Percentiles rank a stretch among this genome's conserved stretches.
Evolutionary conservation across 2,797 vertebrate species (phyloP).

Genomic region (Rhyacichthys aspro): DNA sequence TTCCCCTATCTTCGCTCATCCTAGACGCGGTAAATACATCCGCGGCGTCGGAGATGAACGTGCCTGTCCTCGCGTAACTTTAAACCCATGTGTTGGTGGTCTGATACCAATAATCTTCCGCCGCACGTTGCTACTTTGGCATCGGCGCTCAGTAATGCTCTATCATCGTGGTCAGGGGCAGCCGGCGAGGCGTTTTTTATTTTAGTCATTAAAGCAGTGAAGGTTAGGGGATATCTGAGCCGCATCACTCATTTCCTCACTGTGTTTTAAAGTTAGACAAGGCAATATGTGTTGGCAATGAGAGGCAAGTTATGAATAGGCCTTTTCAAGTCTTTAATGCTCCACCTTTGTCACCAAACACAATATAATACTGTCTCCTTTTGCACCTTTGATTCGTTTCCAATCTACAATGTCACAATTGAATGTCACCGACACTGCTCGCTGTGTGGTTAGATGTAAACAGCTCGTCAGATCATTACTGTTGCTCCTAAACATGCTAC

Average conservation of each 20-base stretch:
- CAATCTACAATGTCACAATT: too few relatives aligned
- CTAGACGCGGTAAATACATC: constrained; percentile 53
- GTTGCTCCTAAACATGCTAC: too few relatives aligned
- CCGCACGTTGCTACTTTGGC: constrained; percentile 31
- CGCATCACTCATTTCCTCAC: constrained; percentile 31
- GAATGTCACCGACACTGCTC: too few relatives aligned
- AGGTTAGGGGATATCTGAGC: constrained; percentile 12
- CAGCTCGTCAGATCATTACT: too few relatives aligned
- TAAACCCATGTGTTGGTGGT: constrained; percentile 41
- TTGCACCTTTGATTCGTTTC: too few relatives aligned
- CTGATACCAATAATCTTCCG: constrained; percentile 58
- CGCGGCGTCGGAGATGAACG: constrained; percentile 20
- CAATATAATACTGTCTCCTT: not conserved
- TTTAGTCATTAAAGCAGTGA: constrained; percentile 32
- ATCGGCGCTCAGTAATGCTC: constrained; percentile 23
- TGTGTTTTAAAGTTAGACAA: not conserved
- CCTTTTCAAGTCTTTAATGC: not conserved
- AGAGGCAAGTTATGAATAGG: constrained; percentile 6
- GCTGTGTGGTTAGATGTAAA: too few relatives aligned
- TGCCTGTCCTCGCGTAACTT: constrained; percentile 49
- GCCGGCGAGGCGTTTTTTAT: constrained; percentile 21
- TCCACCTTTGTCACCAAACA: not conserved
- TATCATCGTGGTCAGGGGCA: constrained; percentile 33
- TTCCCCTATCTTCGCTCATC: constrained; percentile 45
- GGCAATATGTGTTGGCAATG: constrained; percentile 5